Evolutionary conservation across 2,797 vertebrate genomes (phyloP), one percentile per base, ranked within the genome.

Genomic region (Sus cebifrons): DNA sequence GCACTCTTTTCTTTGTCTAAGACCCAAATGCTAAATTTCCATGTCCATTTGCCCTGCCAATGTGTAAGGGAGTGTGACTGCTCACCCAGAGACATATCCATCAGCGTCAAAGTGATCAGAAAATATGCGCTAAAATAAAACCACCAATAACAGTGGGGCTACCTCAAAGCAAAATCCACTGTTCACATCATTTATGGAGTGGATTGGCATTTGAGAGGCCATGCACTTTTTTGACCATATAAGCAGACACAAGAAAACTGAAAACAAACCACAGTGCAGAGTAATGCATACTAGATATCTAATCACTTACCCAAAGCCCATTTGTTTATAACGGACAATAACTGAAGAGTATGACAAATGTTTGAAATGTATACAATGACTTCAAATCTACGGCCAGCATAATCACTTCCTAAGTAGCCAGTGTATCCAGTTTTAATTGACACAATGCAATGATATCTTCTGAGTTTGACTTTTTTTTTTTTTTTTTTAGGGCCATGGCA

Each of bases 361-460:
- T 68, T 86, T 89, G 10, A 74, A 62, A 97, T 65, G 1, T 81
- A 91, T 81, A 68, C 17, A 49, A 84, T 3, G 25, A 56, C 62
- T 83, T 86, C 5, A 70, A 56, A 56, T 70, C 8, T 65, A 93
- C 23, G 23, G 60, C 86, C 11, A 90, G 29, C 11, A 93, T 54
- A 40, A 16, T 95, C 85, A 64, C 29, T 93, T 74, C 83, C 25
- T 62, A 68, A 94, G 13, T 71, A 97, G 81, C 20, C 84, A 79
- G 49, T 54, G 1, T 91, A 98, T 94, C 73, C 29, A 90, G 27
- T 96, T 97, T 79, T 96, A 97, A 95, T 79, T 96, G 91, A 90
- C 54, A 0, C 62, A 96, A 84, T 27, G 58, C 62, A 95, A 88
- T 88, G 93, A 90, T 6, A 54, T 93, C 44, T 95, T 93, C 44